These are phyloP conservation scores for Mythimna loreyi DNA, from an alignment of 2,888 invertebrate species.

Conservation along the genomic window DNA sequence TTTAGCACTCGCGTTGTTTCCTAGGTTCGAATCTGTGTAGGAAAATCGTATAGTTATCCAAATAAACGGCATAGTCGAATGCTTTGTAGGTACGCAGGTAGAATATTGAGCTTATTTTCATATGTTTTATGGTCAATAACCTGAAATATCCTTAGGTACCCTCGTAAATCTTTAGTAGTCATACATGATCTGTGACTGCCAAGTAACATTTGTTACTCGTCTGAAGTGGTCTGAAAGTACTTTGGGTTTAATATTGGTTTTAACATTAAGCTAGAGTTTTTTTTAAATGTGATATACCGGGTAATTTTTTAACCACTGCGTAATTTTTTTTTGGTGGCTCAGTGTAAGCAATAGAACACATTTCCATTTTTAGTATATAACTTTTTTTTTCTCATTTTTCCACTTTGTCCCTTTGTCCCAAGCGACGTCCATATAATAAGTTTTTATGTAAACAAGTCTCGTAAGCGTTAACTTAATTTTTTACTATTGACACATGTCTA, in stretches of 20 bases:
- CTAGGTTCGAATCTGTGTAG: conserved; percentile 3
- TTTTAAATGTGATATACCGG: too few species aligned
- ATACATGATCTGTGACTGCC: conserved; percentile 18
- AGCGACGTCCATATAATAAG: too few species aligned
- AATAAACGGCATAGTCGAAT: background rate
- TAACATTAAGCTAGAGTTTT: too few species aligned
- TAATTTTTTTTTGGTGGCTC: too few species aligned
- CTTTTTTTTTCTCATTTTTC: too few species aligned
- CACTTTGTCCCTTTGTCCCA: too few species aligned
- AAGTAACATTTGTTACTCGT: conserved; percentile 7
- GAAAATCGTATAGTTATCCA: background rate
- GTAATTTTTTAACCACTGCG: too few species aligned
- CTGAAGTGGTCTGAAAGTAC: conserved; percentile 7
- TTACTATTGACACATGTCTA: too few species aligned
- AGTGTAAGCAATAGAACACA: too few species aligned
- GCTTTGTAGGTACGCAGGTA: background rate
- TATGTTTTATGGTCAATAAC: conserved; percentile 13
- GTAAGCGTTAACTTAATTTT: too few species aligned
- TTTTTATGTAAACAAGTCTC: too few species aligned
- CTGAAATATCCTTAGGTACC: conserved; percentile 1
- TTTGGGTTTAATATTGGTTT: background rate
- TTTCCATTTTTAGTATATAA: too few species aligned
- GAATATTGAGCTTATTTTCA: conserved; percentile 6
- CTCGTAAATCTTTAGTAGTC: conserved; percentile 29
- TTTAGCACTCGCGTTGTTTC: background rate